Percentiles rank a stretch among this genome's conserved stretches.
These are phyloP conservation scores for Aythya fuligula DNA, from an alignment of 2,797 vertebrate species.

Conservation along the genomic window DNA sequence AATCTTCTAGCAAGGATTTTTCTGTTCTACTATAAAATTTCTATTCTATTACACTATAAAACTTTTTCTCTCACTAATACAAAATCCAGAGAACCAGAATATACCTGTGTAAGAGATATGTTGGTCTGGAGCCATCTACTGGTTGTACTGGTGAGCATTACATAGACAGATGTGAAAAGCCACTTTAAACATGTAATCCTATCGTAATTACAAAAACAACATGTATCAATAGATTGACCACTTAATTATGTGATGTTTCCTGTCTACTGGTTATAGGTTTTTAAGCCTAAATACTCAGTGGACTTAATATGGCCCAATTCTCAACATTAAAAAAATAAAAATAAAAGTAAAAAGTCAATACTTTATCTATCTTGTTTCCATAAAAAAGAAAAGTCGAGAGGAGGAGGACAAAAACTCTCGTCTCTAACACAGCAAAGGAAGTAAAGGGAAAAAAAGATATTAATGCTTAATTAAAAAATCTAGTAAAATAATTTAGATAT, in stretches of 20 bases:
- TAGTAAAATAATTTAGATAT: neutral
- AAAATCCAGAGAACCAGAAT: neutral
- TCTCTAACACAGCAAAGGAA: neutral
- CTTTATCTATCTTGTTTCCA: neutral
- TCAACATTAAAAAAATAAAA: neutral
- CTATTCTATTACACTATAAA: neutral
- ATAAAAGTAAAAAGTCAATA: neutral
- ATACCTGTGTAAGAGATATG: accelerated
- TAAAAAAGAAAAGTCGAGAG: neutral
- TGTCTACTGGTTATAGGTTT: neutral
- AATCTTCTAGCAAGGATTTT: neutral
- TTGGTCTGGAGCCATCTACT: slow-evolving; percentile 38
- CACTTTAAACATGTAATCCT: neutral
- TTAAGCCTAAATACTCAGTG: neutral
- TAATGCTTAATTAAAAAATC: neutral
- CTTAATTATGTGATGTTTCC: neutral
- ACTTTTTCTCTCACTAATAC: neutral
- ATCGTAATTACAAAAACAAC: neutral
- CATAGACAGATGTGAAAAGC: neutral
- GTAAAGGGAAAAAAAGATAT: neutral
- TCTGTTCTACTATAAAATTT: neutral
- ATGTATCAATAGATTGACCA: neutral
- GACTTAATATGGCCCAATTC: neutral
- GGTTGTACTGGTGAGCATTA: neutral
- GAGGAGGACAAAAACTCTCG: neutral